Base-by-base conservation (phyloP, 2,888 invertebrate genomes). In the Kryphioiulus occultus region DNA sequence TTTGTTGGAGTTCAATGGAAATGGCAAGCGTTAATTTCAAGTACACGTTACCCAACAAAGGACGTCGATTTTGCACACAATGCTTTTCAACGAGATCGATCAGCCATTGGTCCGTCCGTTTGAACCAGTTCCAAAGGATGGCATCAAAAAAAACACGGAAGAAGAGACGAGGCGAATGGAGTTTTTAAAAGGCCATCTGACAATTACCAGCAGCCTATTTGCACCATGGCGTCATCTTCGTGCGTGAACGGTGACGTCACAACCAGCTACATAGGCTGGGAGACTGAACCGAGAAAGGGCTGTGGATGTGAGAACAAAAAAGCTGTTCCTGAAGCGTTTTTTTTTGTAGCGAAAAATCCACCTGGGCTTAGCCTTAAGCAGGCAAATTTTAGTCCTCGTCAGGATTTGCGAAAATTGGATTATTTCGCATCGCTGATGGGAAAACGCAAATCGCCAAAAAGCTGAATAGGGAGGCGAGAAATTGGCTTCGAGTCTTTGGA, bases 401-500 rank as follows among this genome's bases (percentile, higher is more conserved):
- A 26, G 78, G 78, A 78, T 78, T 78, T 78, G 30, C 30, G 15
- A 78, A 78, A 78, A 78, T 78, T 78, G 78, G 78, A 26, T 78
- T 78, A 78, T 30, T 78, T 30, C 78, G 78, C 78, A 30, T 30
- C 30, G 78, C n/a, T 12, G 78, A 78, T 30, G 15, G 78, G 78
- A 78, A 78, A 15, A 78, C 30, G 12, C 10, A 78, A 26, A 26
- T 78, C 17, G 78, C 12, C 12, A 30, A 78, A 30, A 30, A 2
- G 78, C 78, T 78, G 78, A 78, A 78, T 78, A 15, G 78, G 30
- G 26, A 78, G 10, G 10, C 78, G 12, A 30, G 17, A 30, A 78
- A 78, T 78, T 78, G 78, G 78, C 78, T 78, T 30, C 26, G 22
- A 30, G 30, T 68, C 15, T 15, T 68, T 22, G 30, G 44, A 12